A percentile compares a stretch with the other conserved stretches of the same genome.
Evolutionary conservation across 2,888 invertebrate genomes (phyloP).

Genomic region (Thymelicus acteon): DNA sequence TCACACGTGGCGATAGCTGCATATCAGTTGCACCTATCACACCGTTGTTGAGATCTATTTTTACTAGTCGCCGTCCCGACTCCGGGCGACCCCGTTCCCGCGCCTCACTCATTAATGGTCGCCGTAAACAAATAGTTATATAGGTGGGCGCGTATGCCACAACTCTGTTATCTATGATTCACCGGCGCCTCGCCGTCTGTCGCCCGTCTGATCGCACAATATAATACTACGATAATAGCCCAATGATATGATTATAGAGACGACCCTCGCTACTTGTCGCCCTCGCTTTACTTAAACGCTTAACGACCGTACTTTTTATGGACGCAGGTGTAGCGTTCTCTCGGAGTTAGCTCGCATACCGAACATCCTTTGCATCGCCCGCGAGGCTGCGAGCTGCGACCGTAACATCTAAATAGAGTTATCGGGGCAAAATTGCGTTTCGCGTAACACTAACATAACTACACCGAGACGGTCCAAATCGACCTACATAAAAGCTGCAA

Average conservation of each 20-base stretch:
- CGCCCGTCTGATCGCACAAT: conserved; percentile 72
- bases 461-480: conserved; percentile 62
- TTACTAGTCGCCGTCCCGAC: conserved; percentile 56
- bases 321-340: conserved; percentile 5
- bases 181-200: conserved; percentile 81
- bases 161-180: conserved; percentile 79
- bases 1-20: not conserved
- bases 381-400: conserved; percentile 12
- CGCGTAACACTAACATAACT: conserved; percentile 75
- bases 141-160: conserved; percentile 75
- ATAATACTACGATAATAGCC: conserved; percentile 75
- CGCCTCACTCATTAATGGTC: conserved; percentile 72
- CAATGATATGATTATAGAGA: conserved; percentile 72
- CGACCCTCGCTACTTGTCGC: conserved; percentile 54
- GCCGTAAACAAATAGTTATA: conserved; percentile 74
- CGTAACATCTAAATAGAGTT: conserved; percentile 22
- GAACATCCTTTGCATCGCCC: conserved; percentile 11
- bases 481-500: conserved; percentile 82
- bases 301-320: conserved; percentile 10
- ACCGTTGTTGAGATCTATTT: conserved; percentile 51
- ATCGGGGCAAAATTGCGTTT: conserved; percentile 43
- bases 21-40: conserved; percentile 4
- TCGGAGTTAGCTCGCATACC: conserved; percentile 13
- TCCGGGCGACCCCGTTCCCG: conserved; percentile 61
- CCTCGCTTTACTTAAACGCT: conserved; percentile 27